phyloP scores from a whole-genome alignment of 2,888 invertebrate species.

The Agriopis leucophaearia region DNA sequence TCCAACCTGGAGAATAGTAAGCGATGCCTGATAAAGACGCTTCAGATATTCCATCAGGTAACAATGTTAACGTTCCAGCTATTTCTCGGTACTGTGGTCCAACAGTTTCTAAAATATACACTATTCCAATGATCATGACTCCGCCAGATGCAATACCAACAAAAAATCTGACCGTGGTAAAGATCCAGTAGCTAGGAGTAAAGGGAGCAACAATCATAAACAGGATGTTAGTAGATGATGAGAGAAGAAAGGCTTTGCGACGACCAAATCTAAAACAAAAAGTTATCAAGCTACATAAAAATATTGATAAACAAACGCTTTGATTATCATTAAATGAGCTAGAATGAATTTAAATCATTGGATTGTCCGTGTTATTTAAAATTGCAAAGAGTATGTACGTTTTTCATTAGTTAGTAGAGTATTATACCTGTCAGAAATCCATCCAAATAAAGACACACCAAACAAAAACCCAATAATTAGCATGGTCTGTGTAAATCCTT shows the following conservation, averaged over 20 bases:
- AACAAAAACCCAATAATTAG: conserved; percentile 65
- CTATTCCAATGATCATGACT: conserved; percentile 86
- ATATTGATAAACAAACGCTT: not conserved
- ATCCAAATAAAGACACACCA: conserved; percentile 66
- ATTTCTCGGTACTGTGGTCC: conserved; percentile 80
- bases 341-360: not conserved
- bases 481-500: conserved; percentile 62
- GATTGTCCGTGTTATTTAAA: not conserved
- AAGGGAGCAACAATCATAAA: conserved; percentile 89
- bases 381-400: not conserved
- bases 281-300: not conserved
- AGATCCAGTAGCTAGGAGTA: conserved; percentile 85
- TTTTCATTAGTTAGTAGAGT: not conserved
- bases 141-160: conserved; percentile 91
- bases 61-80: conserved; percentile 56
- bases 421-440: conserved; percentile 67
- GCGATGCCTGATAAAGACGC: conserved; percentile 61
- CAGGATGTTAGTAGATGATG: conserved; percentile 88
- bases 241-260: conserved; percentile 87
- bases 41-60: conserved; percentile 63
- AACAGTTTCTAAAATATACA: conserved; percentile 87
- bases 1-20: conserved; percentile 62
- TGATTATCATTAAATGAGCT: too few species aligned
- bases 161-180: conserved; percentile 88
- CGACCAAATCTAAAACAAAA: conserved; percentile 63